phyloP scores from a whole-genome alignment of 2,113 vertebrate genomes.

The Labrus mixtus region DNA sequence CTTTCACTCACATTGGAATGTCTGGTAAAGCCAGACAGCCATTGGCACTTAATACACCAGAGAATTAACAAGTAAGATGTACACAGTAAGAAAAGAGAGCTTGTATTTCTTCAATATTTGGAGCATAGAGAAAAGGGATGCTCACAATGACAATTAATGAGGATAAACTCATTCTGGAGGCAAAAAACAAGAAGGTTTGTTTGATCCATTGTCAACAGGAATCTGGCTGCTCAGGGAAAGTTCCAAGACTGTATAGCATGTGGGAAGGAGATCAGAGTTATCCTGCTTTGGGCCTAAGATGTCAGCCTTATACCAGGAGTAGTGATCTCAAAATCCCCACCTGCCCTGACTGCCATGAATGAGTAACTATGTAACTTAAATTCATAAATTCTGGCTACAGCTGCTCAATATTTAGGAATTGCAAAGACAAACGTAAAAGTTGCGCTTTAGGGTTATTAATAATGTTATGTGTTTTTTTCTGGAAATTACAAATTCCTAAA shows the following conservation, averaged over 20 bases:
- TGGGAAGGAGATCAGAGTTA: slow-evolving; percentile 69
- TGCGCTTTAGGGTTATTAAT: background rate
- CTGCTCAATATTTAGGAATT: background rate
- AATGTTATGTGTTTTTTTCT: background rate
- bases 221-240: slow-evolving; percentile 52
- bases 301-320: slow-evolving; percentile 53
- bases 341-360: slow-evolving; percentile 59
- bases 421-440: no score
- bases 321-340: slow-evolving; percentile 55
- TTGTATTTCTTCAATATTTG: slow-evolving; percentile 31
- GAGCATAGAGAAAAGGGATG: slow-evolving; percentile 24
- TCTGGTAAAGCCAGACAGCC: slow-evolving; percentile 38
- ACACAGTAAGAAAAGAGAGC: slow-evolving; percentile 17
- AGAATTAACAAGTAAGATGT: slow-evolving; percentile 38
- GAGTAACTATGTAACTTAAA: slow-evolving; percentile 57
- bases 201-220: slow-evolving; percentile 62
- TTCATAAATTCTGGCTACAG: slow-evolving; percentile 38
- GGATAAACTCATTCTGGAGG: slow-evolving; percentile 16
- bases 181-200: slow-evolving; percentile 30
- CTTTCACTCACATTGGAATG: slow-evolving; percentile 23
- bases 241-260: slow-evolving; percentile 47
- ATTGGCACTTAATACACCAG: slow-evolving; percentile 33
- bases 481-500: no score
- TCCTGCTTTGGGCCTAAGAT: slow-evolving; percentile 61
- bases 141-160: slow-evolving; percentile 40